These are phyloP conservation scores for Creontiades dilutus DNA, from an alignment of 2,888 invertebrate genomes.

Conservation along the genomic window DNA sequence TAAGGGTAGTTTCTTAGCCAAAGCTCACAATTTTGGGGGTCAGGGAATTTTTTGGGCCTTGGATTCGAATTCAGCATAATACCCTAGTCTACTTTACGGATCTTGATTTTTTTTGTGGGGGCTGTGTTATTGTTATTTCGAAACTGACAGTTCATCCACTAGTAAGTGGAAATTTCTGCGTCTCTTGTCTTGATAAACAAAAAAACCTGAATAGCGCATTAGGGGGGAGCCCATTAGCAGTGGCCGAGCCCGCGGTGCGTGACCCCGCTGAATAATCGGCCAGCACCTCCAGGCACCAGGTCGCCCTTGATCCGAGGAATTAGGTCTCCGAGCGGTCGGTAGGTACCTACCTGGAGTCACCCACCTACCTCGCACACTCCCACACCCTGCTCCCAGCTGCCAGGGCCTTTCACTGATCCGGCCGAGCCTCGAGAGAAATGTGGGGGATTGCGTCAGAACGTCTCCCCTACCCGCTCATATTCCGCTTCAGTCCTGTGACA, in stretches of 20 bases:
- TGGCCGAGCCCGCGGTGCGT: background rate
- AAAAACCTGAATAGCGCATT: too few species aligned
- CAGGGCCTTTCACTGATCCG: slow-evolving; percentile 2
- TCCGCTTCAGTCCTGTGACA: slow-evolving; percentile 15
- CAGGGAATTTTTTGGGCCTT: too few species aligned
- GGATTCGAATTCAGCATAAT: too few species aligned
- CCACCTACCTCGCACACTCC: slow-evolving; percentile 23
- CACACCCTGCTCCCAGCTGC: background rate
- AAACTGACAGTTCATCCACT: too few species aligned
- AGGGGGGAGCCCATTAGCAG: background rate
- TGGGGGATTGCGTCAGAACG: slow-evolving; percentile 42
- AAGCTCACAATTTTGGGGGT: too few species aligned
- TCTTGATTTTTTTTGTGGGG: too few species aligned
- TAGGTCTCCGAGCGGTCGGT: background rate
- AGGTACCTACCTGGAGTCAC: background rate
- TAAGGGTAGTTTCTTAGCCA: too few species aligned
- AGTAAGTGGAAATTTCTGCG: too few species aligned
- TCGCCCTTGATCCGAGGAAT: slow-evolving; percentile 46
- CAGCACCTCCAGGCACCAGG: background rate
- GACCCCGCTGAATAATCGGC: background rate
- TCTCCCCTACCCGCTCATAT: background rate
- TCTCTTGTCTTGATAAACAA: too few species aligned
- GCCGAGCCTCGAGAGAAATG: slow-evolving; percentile 32
- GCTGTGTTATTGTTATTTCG: too few species aligned
- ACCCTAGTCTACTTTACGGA: too few species aligned